Evolutionary conservation across 2,888 invertebrate genomes (phyloP).

Genomic region (Plebejus argus): DNA sequence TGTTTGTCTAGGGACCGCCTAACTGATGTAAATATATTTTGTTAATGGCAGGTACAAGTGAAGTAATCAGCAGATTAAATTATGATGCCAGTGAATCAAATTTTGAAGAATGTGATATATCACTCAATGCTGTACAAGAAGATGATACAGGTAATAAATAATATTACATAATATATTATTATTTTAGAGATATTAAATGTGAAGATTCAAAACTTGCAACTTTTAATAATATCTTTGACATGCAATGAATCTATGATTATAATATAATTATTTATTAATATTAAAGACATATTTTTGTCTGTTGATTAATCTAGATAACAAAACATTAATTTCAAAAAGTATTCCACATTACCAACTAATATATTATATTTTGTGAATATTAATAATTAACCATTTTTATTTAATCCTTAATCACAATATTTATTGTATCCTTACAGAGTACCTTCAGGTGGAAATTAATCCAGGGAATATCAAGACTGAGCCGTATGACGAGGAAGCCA

Average conservation of each 20-base stretch:
- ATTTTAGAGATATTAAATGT: too few relatives aligned
- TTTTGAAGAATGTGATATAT: background rate
- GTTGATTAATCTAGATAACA: too few relatives aligned
- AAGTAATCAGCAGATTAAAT: background rate
- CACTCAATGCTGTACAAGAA: background rate
- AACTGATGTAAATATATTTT: background rate
- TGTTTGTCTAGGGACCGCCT: background rate
- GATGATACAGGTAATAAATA: background rate
- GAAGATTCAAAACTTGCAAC: too few relatives aligned
- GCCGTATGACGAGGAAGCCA: background rate
- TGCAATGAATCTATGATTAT: too few relatives aligned
- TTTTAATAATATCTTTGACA: too few relatives aligned
- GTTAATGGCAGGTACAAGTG: background rate
- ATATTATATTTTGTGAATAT: too few relatives aligned
- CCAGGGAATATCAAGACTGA: background rate
- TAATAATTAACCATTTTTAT: too few relatives aligned
- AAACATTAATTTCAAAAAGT: too few relatives aligned
- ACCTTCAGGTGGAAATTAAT: conserved; percentile 2
- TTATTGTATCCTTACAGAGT: background rate
- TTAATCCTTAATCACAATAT: background rate
- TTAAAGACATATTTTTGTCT: too few relatives aligned
- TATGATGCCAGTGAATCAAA: background rate
- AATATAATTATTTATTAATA: too few relatives aligned
- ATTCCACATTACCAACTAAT: too few relatives aligned
- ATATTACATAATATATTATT: too few relatives aligned